Base-by-base conservation (phyloP, 2,888 invertebrate species). In the Drosophila siamana region DNA sequence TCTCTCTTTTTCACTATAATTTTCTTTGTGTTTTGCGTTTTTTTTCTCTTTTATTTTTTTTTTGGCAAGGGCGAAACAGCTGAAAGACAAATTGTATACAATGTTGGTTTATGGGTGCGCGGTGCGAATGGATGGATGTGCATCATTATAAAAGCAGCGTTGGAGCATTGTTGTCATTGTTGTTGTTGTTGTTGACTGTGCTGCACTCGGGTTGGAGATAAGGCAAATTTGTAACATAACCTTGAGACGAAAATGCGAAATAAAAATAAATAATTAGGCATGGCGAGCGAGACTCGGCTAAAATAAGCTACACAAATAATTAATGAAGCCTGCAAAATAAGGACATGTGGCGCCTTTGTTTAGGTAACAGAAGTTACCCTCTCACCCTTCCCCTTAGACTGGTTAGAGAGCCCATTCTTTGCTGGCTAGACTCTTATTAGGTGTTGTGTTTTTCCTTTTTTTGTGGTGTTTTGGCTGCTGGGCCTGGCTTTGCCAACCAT, bases 331-430 rank as follows among this genome's bases (percentile, higher is more conserved):
- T 61, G 70, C 68, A 43, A 59, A 61, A 65, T 66, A 69, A 62
- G 82, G 80, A 85, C 75, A 75, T 80, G 79, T 85, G 79, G 82
- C 74, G 81, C 81, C 81, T 62, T 67, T 78, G 69, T 71, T 83
- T 84, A 33, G 68, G 46, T 46, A 78, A 52, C 85, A 81, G 84
- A 83, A 80, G 84, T 72, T 16, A 24, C 36, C 47, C 36, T 55
- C 28, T 30, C 7, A 4, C 9, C 41, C 7, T 30, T 28, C n/a
- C 0, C 4, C 8, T 13, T 4, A 0, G 5, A 24, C 24, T 5
- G 24, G 24, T 5, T 24, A 24, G 24, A 24, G 8, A 9, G 2
- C 16, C 26, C 36, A 9, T 9, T n/a, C 19, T 3, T 15, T 0
- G 9, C 6, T n/a, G 22, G 16, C 8, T 13, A 54, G 11, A 30